A percentile compares a stretch with the other conserved stretches of the same genome.
Conservation (phyloP, 2,113 vertebrate species). For the Myodes glareolus region DNA sequence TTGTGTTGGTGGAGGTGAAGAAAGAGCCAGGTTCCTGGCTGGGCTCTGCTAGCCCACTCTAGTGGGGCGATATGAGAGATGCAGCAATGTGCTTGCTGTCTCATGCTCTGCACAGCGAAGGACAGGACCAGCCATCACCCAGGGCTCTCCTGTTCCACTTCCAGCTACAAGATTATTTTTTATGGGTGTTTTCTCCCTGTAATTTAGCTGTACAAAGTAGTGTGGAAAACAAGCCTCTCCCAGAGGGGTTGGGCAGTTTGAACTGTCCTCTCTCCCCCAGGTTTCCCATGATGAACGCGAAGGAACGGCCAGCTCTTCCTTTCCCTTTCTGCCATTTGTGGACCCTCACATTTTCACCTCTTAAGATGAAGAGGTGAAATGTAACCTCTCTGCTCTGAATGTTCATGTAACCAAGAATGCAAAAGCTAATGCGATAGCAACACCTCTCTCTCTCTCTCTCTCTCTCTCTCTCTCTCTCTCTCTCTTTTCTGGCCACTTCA, state of each 20-base stretch:
- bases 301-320: not conserved
- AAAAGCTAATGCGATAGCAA: not conserved
- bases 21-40: not conserved
- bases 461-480: no score
- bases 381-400: not conserved
- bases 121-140: not conserved
- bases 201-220: slow-evolving; percentile 21
- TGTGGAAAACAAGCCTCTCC: not conserved
- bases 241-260: not conserved
- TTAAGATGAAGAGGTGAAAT: no score
- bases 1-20: not conserved
- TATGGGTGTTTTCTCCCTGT: not conserved
- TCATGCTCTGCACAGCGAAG: not conserved
- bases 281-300: not conserved
- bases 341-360: not conserved
- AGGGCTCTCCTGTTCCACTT: not conserved
- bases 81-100: rapidly evolving
- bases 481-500: not conserved
- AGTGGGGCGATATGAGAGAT: rapidly evolving
- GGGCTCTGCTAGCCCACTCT: not conserved
- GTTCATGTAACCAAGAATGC: not conserved
- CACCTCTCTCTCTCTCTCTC: no score
- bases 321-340: not conserved
- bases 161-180: slow-evolving; percentile 22
- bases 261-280: not conserved